Evolutionary conservation across 2,113 vertebrate genomes (phyloP).

Genomic region (Scytalopus superciliaris): DNA sequence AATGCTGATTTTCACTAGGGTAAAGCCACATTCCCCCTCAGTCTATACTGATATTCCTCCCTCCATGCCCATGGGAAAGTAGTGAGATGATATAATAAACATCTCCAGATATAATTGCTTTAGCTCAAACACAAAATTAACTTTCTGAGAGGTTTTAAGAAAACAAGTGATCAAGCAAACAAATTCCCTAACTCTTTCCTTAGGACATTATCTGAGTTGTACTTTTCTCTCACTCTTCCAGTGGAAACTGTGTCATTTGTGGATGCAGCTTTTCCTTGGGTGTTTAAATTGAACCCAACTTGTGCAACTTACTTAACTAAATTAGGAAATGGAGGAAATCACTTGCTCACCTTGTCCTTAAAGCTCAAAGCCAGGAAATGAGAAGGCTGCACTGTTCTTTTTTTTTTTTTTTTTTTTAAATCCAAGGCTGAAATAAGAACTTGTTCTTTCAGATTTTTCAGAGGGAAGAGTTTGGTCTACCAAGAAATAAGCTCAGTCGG

Average conservation of each 20-base stretch:
- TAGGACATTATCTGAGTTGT: background rate
- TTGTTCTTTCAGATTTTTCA: constrained; percentile 5
- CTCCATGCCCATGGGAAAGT: background rate
- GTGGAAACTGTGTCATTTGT: background rate
- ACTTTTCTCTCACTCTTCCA: background rate
- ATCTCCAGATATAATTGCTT: background rate
- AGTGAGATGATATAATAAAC: background rate
- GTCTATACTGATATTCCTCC: background rate
- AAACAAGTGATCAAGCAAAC: background rate
- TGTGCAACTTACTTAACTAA: background rate
- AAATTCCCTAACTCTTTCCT: background rate
- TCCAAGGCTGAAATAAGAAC: background rate
- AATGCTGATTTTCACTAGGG: background rate
- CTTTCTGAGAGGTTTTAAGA: background rate
- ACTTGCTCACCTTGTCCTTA: background rate
- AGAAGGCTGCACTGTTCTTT: background rate
- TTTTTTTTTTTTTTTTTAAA: background rate
- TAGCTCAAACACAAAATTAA: background rate
- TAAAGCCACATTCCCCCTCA: background rate
- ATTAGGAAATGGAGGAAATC: background rate
- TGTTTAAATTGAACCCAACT: background rate
- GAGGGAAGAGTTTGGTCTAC: constrained; percentile 6
- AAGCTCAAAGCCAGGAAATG: constrained; percentile 41
- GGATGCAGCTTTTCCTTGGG: background rate
- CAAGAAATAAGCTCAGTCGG: background rate